Conservation (phyloP, 2,888 invertebrate species). For the Cataglyphis livida region DNA sequence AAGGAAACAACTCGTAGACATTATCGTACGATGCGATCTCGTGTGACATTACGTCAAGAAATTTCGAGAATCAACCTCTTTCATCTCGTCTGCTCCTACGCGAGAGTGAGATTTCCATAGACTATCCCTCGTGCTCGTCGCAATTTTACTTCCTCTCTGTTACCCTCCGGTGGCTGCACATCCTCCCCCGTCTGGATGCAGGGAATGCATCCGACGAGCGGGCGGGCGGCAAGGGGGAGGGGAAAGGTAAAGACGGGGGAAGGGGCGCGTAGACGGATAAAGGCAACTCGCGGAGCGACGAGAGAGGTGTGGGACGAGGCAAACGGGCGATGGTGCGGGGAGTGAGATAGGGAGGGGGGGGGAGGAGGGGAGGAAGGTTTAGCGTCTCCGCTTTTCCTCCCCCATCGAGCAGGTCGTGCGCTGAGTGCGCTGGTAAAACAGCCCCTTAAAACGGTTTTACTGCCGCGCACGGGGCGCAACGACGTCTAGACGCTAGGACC, state of each 20-base stretch:
- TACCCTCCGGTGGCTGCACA: conserved; percentile 45
- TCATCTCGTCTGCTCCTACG: conserved; percentile 31
- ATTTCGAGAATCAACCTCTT: conserved; percentile 47
- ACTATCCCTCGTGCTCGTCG: conserved; percentile 67
- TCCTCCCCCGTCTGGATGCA: conserved; percentile 49
- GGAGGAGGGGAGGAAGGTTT: conserved; percentile 24
- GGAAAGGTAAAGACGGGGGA: conserved; percentile 44
- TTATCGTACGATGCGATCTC: neutral
- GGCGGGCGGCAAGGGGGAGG: conserved; percentile 26
- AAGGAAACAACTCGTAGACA: neutral
- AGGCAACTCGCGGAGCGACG: conserved; percentile 40
- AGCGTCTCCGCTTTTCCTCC: conserved; percentile 58
- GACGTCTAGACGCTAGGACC: conserved; percentile 85
- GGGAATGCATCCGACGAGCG: conserved; percentile 51
- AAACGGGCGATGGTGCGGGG: neutral
- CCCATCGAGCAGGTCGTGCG: conserved; percentile 79
- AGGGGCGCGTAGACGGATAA: conserved; percentile 55
- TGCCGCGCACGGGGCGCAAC: conserved; percentile 84
- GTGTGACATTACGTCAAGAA: conserved; percentile 25
- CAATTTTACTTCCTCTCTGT: conserved; percentile 53
- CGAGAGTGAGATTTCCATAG: conserved; percentile 68
- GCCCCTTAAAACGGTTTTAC: conserved; percentile 86
- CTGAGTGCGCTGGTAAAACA: conserved; percentile 85
- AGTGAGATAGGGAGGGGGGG: conserved; percentile 13
- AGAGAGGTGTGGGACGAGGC: conserved; percentile 4